Evolutionary conservation across 2,888 invertebrate species (phyloP).

Genomic region (Dyspetes luteomarginatus): DNA sequence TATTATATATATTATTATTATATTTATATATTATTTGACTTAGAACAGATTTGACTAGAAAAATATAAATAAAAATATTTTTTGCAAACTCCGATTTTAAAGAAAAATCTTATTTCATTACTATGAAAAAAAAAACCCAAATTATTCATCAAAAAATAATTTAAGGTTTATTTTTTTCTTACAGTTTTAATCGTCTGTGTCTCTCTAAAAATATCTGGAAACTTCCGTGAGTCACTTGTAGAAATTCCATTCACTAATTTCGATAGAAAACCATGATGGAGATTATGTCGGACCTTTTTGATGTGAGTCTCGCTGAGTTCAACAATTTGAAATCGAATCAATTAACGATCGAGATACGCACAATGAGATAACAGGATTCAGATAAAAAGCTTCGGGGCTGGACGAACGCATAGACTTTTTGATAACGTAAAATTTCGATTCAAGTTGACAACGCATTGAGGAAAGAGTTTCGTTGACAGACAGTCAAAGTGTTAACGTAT

Average conservation of each 20-base stretch:
- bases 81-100: no score
- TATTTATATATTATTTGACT: no score
- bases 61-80: no score
- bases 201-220: not conserved
- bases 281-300: not conserved
- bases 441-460: no score
- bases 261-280: not conserved
- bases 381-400: constrained; percentile 47
- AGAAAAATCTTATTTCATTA: no score
- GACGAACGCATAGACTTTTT: constrained; percentile 12
- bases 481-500: constrained; percentile 15
- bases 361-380: constrained; percentile 48
- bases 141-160: no score
- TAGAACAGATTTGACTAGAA: no score
- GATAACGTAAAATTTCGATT: constrained; percentile 38
- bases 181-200: no score
- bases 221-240: not conserved
- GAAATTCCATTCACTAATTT: not conserved
- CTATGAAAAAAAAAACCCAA: no score
- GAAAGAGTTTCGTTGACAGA: constrained; percentile 8
- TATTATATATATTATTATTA: no score
- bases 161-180: no score
- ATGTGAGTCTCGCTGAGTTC: not conserved
- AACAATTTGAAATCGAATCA: constrained; percentile 34
- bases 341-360: constrained; percentile 42